These are phyloP conservation scores for Syrmaticus mikado DNA, from an alignment of 2,113 vertebrate genomes.

Conservation along the genomic window DNA sequence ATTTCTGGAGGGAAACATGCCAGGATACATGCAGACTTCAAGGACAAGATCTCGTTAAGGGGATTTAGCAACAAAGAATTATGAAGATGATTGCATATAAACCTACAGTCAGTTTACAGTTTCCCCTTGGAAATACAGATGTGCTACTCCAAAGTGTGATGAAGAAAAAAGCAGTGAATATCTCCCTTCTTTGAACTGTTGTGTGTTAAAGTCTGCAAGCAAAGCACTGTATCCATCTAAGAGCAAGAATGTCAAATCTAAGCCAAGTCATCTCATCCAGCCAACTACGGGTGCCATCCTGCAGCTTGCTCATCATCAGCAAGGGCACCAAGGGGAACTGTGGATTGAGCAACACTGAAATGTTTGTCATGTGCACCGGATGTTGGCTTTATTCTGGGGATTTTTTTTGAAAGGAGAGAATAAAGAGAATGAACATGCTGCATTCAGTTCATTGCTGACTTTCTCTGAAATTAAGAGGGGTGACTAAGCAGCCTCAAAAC, in stretches of 20 bases:
- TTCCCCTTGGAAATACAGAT: neutral
- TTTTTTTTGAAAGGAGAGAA: conserved; percentile 3
- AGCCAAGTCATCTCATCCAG: neutral
- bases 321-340: neutral
- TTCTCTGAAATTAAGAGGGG: neutral
- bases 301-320: neutral
- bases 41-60: neutral
- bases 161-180: neutral
- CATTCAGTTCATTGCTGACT: neutral
- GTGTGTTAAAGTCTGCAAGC: neutral
- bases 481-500: neutral
- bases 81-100: neutral
- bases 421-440: conserved; percentile 9
- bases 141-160: neutral
- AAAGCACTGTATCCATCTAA: accelerated
- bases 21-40: neutral
- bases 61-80: neutral
- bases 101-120: neutral
- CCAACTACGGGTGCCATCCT: neutral
- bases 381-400: neutral
- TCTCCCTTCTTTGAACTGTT: neutral
- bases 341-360: neutral
- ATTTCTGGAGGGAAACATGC: neutral
- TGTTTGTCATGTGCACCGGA: neutral
- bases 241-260: neutral